Evolutionary conservation across 2,113 vertebrate genomes (phyloP).

Genomic region (Mungos mungo): DNA sequence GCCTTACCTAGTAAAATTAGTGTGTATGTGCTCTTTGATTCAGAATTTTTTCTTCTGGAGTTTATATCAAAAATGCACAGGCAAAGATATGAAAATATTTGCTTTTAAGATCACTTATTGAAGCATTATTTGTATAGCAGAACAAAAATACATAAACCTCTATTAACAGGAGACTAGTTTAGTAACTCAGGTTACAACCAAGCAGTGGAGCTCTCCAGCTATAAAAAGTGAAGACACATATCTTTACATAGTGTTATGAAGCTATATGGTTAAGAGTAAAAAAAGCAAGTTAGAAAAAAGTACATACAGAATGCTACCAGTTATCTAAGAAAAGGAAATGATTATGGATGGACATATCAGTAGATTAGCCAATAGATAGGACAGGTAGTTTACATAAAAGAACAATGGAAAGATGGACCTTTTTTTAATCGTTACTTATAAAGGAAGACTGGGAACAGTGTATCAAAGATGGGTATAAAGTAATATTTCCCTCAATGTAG

Average conservation of each 20-base stretch:
- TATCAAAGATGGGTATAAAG: background rate
- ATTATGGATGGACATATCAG: background rate
- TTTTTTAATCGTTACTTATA: background rate
- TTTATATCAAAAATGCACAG: background rate
- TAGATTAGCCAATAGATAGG: background rate
- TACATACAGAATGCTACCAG: background rate
- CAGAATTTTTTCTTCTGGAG: conserved; percentile 1
- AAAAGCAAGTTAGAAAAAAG: background rate
- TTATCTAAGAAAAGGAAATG: background rate
- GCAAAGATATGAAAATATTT: conserved; percentile 31
- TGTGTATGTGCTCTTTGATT: conserved; percentile 28
- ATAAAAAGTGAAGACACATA: background rate
- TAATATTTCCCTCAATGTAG: background rate
- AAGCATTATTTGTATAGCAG: background rate
- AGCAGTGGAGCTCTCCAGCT: background rate
- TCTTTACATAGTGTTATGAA: background rate
- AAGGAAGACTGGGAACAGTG: background rate
- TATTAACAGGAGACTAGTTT: background rate
- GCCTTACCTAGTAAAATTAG: conserved; percentile 5
- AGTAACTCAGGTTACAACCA: background rate
- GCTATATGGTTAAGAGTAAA: background rate
- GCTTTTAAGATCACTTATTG: background rate
- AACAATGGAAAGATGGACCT: background rate
- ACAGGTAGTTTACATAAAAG: background rate
- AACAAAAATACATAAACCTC: conserved; percentile 31